These are phyloP conservation scores for Vultur gryphus DNA, from an alignment of 2,797 vertebrate genomes.

Conservation along the genomic window DNA sequence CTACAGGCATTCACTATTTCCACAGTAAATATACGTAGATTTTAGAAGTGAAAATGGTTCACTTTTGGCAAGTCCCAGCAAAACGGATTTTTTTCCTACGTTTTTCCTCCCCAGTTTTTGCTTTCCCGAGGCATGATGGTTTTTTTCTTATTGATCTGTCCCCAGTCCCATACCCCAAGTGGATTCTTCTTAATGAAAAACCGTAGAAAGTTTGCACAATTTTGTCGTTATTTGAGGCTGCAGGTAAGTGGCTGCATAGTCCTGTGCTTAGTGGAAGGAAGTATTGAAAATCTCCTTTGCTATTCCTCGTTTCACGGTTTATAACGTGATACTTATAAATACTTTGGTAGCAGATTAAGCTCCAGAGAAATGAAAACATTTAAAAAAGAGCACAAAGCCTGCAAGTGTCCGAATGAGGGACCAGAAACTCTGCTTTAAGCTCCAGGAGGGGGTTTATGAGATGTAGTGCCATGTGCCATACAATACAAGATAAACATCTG, in stretches of 20 bases:
- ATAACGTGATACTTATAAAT: constrained; percentile 56
- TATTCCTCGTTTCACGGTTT: constrained; percentile 53
- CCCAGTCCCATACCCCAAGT: background rate
- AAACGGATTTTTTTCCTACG: fast-evolving
- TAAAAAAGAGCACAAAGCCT: constrained; percentile 60
- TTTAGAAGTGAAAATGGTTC: background rate
- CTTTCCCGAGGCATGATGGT: background rate
- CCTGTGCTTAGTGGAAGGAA: constrained; percentile 51
- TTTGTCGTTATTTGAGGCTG: constrained; percentile 1
- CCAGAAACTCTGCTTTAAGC: constrained; percentile 69
- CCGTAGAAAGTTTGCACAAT: background rate
- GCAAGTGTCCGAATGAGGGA: constrained; percentile 50
- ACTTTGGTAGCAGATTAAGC: constrained; percentile 65
- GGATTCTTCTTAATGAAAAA: background rate
- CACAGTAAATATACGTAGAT: background rate
- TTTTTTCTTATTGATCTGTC: background rate
- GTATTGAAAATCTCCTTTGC: constrained; percentile 53
- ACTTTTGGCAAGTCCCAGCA: background rate
- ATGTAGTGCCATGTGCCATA: constrained; percentile 83
- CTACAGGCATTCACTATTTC: background rate
- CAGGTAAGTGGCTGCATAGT: constrained; percentile 26
- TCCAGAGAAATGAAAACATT: constrained; percentile 63
- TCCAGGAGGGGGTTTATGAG: constrained; percentile 81
- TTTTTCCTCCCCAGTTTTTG: background rate
- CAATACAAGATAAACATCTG: constrained; percentile 88